Evolutionary conservation across 1,140 invertebrate genomes (phyloP).

Genomic region (Theocolax elegans): DNA sequence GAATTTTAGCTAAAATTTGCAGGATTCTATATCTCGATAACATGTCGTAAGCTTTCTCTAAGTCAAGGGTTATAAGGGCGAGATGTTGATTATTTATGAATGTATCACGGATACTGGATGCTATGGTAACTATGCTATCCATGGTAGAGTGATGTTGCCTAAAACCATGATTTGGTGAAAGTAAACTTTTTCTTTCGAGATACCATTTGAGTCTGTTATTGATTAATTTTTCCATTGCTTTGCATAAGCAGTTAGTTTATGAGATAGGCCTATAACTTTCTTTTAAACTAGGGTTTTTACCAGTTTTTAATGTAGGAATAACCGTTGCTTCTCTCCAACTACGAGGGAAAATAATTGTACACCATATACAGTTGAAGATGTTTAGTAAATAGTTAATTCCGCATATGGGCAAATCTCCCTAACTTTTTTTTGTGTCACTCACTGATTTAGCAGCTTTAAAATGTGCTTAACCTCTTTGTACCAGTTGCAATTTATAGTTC

Average conservation of each 20-base stretch:
- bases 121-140: slow-evolving; percentile 41
- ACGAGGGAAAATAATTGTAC: slow-evolving; percentile 45
- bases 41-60: slow-evolving; percentile 49
- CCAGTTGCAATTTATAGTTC: too few species aligned
- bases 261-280: slow-evolving; percentile 47
- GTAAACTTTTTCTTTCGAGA: slow-evolving; percentile 39
- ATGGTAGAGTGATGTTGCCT: slow-evolving; percentile 32
- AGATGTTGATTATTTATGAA: slow-evolving; percentile 42
- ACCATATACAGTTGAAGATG: slow-evolving; percentile 49
- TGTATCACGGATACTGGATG: slow-evolving; percentile 39
- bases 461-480: too few species aligned
- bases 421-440: too few species aligned
- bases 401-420: slow-evolving; percentile 40
- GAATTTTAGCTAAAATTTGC: slow-evolving; percentile 19
- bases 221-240: slow-evolving; percentile 52
- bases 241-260: slow-evolving; percentile 44
- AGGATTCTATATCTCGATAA: slow-evolving; percentile 30
- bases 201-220: slow-evolving; percentile 30
- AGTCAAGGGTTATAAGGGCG: slow-evolving; percentile 43
- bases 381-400: slow-evolving; percentile 37
- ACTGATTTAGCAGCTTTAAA: too few species aligned
- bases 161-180: slow-evolving; percentile 43
- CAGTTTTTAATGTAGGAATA: slow-evolving; percentile 53
- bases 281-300: slow-evolving; percentile 41
- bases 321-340: slow-evolving; percentile 52